phyloP scores from a whole-genome alignment of 2,113 vertebrate species.

The Papio anubis region DNA sequence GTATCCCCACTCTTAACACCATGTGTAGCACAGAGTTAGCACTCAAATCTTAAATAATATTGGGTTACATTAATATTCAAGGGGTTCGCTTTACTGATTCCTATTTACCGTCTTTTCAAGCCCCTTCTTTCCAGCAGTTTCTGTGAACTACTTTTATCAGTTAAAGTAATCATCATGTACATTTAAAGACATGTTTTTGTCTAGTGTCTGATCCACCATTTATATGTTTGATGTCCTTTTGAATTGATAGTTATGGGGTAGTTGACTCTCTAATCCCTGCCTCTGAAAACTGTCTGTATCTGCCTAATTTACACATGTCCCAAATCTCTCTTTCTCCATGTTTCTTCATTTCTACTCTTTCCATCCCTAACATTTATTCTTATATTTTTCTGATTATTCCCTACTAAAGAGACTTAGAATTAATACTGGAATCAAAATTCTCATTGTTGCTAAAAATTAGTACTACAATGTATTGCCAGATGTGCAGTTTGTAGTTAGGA shows the following conservation, averaged over 20 bases:
- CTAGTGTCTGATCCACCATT: neutral
- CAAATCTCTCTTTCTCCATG: neutral
- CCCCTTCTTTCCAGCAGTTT: neutral
- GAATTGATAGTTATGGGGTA: neutral
- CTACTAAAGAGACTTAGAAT: neutral
- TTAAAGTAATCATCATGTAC: neutral
- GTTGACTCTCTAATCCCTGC: neutral
- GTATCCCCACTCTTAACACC: neutral
- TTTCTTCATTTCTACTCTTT: neutral
- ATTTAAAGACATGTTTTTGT: neutral
- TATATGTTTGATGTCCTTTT: neutral
- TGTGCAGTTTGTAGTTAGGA: no score
- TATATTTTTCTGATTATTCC: neutral
- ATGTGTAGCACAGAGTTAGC: neutral
- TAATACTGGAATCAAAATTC: neutral
- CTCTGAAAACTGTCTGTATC: neutral
- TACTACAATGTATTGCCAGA: neutral
- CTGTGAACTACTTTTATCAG: neutral
- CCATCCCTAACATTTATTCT: neutral
- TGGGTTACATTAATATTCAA: neutral
- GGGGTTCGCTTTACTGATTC: neutral
- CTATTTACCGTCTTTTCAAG: neutral
- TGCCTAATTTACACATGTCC: no score
- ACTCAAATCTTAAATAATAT: neutral
- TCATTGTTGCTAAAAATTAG: neutral